These are phyloP conservation scores for Shargacucullia verbasci DNA, from an alignment of 2,888 invertebrate genomes.

Conservation along the genomic window DNA sequence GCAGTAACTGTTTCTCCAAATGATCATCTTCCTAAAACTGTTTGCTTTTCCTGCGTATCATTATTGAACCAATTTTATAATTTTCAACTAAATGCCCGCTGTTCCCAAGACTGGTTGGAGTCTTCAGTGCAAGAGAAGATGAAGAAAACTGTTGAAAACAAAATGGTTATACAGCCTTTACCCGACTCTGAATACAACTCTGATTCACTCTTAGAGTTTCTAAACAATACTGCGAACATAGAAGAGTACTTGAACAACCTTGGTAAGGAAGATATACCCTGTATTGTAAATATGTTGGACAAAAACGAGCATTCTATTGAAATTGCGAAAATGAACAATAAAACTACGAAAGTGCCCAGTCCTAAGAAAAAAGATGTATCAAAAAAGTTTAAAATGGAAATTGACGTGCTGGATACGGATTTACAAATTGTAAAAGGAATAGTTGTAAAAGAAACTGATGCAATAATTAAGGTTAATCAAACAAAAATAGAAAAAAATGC, in stretches of 20 bases:
- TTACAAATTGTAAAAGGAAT: conserved; percentile 78
- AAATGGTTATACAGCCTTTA: conserved; percentile 78
- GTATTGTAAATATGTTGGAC: conserved; percentile 82
- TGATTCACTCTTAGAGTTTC: conserved; percentile 83
- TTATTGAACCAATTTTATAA: conserved; percentile 81
- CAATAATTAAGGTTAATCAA: conserved; percentile 59
- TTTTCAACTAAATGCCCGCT: conserved; percentile 82
- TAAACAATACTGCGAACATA: conserved; percentile 84
- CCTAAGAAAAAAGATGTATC: conserved; percentile 75
- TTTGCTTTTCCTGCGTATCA: conserved; percentile 80
- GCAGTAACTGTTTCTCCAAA: conserved; percentile 69
- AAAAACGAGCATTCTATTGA: conserved; percentile 73
- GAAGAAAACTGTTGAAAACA: conserved; percentile 73
- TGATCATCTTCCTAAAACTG: conserved; percentile 78
- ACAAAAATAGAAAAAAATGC: conserved; percentile 59
- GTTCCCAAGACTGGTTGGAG: conserved; percentile 84
- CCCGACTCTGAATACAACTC: conserved; percentile 86
- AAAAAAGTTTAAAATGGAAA: conserved; percentile 69
- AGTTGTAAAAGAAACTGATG: conserved; percentile 71
- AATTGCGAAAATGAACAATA: conserved; percentile 61
- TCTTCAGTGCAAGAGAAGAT: conserved; percentile 73
- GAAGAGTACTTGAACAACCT: conserved; percentile 83
- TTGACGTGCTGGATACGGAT: conserved; percentile 81
- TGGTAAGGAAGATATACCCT: conserved; percentile 84
- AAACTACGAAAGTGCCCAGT: conserved; percentile 70